phyloP scores from a whole-genome alignment of 1,140 invertebrate genomes.

The Acarapis woodi region DNA sequence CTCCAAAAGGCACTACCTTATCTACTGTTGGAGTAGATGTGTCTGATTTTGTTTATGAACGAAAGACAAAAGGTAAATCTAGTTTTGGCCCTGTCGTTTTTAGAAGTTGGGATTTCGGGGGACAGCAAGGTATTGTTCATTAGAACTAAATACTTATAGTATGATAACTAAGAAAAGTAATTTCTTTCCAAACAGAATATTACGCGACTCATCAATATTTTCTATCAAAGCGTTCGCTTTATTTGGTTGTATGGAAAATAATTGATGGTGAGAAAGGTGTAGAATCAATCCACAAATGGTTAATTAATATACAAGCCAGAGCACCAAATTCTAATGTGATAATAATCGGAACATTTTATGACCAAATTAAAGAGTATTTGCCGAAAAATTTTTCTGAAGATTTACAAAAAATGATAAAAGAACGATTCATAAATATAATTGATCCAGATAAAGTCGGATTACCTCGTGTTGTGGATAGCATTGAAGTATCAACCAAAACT shows the following conservation, averaged over 20 bases:
- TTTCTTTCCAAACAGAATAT: slow-evolving; percentile 53
- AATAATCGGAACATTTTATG: slow-evolving; percentile 79
- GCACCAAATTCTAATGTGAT: slow-evolving; percentile 78
- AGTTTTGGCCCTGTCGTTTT: slow-evolving; percentile 70
- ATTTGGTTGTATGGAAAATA: slow-evolving; percentile 81
- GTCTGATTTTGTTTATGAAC: slow-evolving; percentile 72
- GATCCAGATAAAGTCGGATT: slow-evolving; percentile 87
- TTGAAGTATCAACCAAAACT: slow-evolving; percentile 64
- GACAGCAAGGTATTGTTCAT: too few species aligned
- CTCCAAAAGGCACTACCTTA: slow-evolving; percentile 41
- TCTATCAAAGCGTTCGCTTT: slow-evolving; percentile 72
- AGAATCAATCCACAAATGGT: slow-evolving; percentile 67
- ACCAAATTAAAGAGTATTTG: slow-evolving; percentile 43
- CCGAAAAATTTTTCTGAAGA: slow-evolving; percentile 40
- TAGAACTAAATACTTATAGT: slow-evolving; percentile 26
- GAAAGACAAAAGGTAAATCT: slow-evolving; percentile 31
- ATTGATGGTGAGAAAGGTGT: slow-evolving; percentile 71
- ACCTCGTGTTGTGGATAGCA: slow-evolving; percentile 65
- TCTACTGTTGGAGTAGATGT: slow-evolving; percentile 93
- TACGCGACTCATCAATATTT: slow-evolving; percentile 98
- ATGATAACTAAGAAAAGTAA: slow-evolving; percentile 2
- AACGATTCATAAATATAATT: slow-evolving; percentile 64
- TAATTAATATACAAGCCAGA: slow-evolving; percentile 73
- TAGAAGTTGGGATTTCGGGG: slow-evolving; percentile 97
- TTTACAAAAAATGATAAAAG: slow-evolving; percentile 57